These are phyloP conservation scores for Eulacestoma nigropectus DNA, from an alignment of 2,113 vertebrate species.

Conservation along the genomic window DNA sequence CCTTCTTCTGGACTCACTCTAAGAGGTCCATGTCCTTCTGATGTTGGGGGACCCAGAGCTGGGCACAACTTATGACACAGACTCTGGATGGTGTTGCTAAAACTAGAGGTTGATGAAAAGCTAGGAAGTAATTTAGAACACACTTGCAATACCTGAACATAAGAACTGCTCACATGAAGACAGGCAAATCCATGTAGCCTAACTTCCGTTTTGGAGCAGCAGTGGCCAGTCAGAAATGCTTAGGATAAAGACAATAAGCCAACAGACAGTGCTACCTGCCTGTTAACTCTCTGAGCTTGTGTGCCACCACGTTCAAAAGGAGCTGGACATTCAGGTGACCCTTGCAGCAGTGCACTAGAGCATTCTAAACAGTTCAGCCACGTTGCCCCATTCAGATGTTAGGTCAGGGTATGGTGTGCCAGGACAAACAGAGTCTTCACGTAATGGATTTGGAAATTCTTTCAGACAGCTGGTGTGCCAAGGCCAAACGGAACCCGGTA, in stretches of 20 bases:
- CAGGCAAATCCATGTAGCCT: not conserved
- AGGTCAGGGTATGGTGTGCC: constrained; percentile 6
- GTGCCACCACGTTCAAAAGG: not conserved
- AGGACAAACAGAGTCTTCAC: constrained; percentile 40
- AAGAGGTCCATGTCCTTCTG: not conserved
- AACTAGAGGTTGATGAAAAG: not conserved
- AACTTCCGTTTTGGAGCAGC: not conserved
- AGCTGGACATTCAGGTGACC: constrained; percentile 20
- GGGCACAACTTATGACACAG: not conserved
- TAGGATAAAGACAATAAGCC: not conserved
- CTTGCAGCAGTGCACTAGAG: not conserved
- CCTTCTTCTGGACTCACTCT: not conserved
- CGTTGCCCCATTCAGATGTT: not conserved
- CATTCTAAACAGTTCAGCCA: not conserved
- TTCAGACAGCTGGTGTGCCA: constrained; percentile 17
- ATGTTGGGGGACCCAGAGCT: not conserved
- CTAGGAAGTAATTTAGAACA: not conserved
- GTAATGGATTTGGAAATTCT: constrained; percentile 39
- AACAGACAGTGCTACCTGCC: not conserved
- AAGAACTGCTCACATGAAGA: not conserved
- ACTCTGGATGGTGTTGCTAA: not conserved
- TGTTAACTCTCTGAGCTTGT: not conserved
- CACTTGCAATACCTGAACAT: not conserved
- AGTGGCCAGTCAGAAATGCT: not conserved
- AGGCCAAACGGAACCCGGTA: not conserved